phyloP scores from a whole-genome alignment of 2,888 invertebrate genomes.

The Sesamia inferens region DNA sequence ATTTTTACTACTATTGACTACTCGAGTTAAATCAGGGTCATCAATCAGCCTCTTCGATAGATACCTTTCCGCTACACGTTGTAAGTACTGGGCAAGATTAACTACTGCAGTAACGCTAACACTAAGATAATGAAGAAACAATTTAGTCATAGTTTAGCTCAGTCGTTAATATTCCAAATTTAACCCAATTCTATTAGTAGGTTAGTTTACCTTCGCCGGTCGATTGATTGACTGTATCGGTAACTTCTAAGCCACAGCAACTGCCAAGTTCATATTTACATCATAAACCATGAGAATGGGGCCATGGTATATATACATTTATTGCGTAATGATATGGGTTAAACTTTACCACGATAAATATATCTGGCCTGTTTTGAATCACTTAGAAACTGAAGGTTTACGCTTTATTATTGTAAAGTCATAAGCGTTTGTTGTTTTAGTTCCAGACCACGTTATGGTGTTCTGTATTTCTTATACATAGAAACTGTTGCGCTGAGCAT shows the following conservation, averaged over 20 bases:
- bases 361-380: constrained; percentile 33
- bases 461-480: not conserved
- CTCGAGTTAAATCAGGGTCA: too few relatives aligned
- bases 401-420: not conserved
- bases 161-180: too few relatives aligned
- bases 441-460: not conserved
- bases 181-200: too few relatives aligned
- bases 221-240: not conserved
- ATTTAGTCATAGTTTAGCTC: too few relatives aligned
- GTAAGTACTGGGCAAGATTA: not conserved
- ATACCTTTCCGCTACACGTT: too few relatives aligned
- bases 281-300: constrained; percentile 28
- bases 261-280: constrained; percentile 46
- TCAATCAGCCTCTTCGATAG: too few relatives aligned
- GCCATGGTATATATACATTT: constrained; percentile 11
- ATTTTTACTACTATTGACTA: too few relatives aligned
- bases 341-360: constrained; percentile 30
- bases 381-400: constrained; percentile 1
- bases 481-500: not conserved
- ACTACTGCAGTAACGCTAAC: not conserved
- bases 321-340: constrained; percentile 23
- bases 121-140: too few relatives aligned
- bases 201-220: not conserved
- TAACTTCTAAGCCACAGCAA: not conserved
- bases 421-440: constrained; percentile 7